A percentile compares a stretch with the other conserved stretches of the same genome.
Evolutionary conservation across 2,113 vertebrate species (phyloP).

Genomic region (Circaetus gallicus): DNA sequence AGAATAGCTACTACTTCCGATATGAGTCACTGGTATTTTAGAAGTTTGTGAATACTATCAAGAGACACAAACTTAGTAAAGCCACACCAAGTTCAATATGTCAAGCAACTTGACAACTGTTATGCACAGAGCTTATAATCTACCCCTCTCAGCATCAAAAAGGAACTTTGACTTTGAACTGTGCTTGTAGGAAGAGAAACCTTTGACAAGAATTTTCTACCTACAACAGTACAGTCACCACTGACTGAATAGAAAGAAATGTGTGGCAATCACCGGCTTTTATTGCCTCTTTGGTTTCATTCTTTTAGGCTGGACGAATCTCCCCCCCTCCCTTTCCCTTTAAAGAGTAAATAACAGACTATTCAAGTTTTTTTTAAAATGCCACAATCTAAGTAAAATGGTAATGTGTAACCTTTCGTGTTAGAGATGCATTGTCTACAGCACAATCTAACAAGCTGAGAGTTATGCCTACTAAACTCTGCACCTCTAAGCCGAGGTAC

Average conservation of each 20-base stretch:
- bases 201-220: not conserved
- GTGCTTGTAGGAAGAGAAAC: not conserved
- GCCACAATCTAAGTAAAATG: not conserved
- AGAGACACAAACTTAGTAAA: not conserved
- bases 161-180: slow-evolving; percentile 7
- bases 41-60: not conserved
- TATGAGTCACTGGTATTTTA: not conserved
- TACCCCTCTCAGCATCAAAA: not conserved
- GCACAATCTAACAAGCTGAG: not conserved
- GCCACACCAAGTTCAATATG: not conserved
- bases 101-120: not conserved
- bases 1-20: not conserved
- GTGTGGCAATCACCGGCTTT: not conserved
- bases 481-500: not conserved
- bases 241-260: not conserved
- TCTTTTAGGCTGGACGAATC: not conserved
- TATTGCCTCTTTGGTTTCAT: not conserved
- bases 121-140: not conserved
- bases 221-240: not conserved
- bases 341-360: not conserved
- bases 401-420: not conserved
- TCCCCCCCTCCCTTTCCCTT: not conserved
- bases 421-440: not conserved
- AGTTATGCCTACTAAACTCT: not conserved
- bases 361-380: not conserved